Percentiles rank a stretch among this genome's conserved stretches.
Conservation (phyloP, 2,888 invertebrate genomes). For the Cephus pygmeus region DNA sequence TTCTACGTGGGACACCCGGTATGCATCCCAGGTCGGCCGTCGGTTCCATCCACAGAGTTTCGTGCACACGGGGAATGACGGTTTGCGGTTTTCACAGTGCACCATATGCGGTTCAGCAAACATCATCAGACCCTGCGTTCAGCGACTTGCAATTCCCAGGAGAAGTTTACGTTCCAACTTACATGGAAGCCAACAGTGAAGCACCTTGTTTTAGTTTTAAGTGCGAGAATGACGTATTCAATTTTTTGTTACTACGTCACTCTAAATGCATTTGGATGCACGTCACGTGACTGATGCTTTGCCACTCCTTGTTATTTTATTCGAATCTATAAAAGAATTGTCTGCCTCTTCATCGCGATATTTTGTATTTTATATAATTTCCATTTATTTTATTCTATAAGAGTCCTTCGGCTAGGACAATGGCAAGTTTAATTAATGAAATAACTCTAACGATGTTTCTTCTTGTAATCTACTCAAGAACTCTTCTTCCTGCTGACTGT, state of each 20-base stretch:
- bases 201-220: not conserved
- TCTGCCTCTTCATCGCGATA: not conserved
- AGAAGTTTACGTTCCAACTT: not conserved
- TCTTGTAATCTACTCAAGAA: not conserved
- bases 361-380: not conserved
- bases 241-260: not conserved
- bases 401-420: not conserved
- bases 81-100: not conserved
- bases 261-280: not conserved
- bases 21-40: not conserved
- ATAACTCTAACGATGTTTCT: not conserved
- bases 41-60: not conserved
- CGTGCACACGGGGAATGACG: not conserved
- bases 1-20: not conserved
- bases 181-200: not conserved
- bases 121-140: not conserved
- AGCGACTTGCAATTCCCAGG: not conserved
- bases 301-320: not conserved
- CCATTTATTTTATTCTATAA: not conserved
- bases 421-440: not conserved
- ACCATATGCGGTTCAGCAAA: not conserved
- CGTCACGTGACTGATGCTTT: not conserved
- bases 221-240: not conserved
- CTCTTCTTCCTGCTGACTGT: not conserved
- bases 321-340: not conserved